Conservation (phyloP, 2,888 invertebrate genomes). For the Phanerotoma sp. region DNA sequence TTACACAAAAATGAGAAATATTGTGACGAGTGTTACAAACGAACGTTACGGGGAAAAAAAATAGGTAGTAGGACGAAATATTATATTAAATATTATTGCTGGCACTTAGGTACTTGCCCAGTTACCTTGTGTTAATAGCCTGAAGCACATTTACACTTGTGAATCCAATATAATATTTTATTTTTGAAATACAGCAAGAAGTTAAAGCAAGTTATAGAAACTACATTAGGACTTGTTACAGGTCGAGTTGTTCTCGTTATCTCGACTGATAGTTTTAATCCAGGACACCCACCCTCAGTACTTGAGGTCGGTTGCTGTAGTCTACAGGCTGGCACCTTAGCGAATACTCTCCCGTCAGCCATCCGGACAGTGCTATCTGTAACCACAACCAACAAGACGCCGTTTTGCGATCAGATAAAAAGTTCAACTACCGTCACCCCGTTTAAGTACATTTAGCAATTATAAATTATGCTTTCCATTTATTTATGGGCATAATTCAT, state of each 20-base stretch:
- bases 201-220: conserved; percentile 6
- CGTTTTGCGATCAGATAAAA: conserved; percentile 45
- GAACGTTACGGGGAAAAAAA: too few relatives aligned
- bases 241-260: not conserved
- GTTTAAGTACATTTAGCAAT: not conserved
- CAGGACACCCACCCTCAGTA: conserved; percentile 79
- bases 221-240: conserved; percentile 2
- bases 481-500: too few relatives aligned
- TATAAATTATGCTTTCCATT: not conserved
- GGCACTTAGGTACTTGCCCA: conserved; percentile 1
- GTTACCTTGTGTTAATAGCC: conserved; percentile 5
- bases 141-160: conserved; percentile 3
- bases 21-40: too few relatives aligned
- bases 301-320: conserved; percentile 88
- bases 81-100: too few relatives aligned
- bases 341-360: conserved; percentile 94
- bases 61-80: too few relatives aligned
- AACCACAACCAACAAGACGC: conserved; percentile 59
- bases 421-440: conserved; percentile 39
- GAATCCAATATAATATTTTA: conserved; percentile 1
- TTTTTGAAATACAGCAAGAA: not conserved
- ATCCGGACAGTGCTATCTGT: conserved; percentile 88
- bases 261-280: conserved; percentile 6
- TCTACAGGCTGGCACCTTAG: conserved; percentile 96
- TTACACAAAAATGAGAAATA: too few relatives aligned